Conservation (phyloP, 2,888 invertebrate species). For the Poecilobothrus nobilitatus region DNA sequence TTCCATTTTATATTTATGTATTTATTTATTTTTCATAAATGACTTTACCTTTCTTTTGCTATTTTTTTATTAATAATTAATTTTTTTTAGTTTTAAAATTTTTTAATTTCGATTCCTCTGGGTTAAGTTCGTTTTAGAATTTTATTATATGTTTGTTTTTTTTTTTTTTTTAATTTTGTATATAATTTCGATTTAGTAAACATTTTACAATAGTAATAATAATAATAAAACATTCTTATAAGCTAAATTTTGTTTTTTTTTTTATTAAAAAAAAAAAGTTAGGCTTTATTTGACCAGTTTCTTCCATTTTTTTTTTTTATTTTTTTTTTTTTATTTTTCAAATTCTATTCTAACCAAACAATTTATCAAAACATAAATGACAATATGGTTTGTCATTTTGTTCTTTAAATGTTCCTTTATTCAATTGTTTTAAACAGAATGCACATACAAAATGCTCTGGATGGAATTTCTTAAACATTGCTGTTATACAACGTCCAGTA, state of each 20-base stretch:
- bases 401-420: constrained; percentile 99
- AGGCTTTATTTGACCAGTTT: not conserved
- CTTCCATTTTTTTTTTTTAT: too few species aligned
- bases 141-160: not conserved
- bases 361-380: constrained; percentile 92
- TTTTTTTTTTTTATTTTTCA: not conserved
- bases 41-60: not conserved
- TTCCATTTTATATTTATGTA: too few species aligned
- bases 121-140: not conserved
- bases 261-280: not conserved
- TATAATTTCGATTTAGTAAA: not conserved
- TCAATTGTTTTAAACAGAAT: constrained; percentile 95
- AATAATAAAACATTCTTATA: not conserved
- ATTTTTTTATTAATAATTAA: not conserved
- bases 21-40: not conserved
- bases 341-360: constrained; percentile 71
- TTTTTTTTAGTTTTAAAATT: not conserved
- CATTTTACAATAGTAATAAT: not conserved
- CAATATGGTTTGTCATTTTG: constrained; percentile 99
- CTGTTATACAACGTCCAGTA: constrained; percentile 94
- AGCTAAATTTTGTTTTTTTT: not conserved
- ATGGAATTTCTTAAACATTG: constrained; percentile 98
- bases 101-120: not conserved
- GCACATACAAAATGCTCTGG: constrained; percentile 99
- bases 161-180: not conserved